phyloP scores from a whole-genome alignment of 2,113 vertebrate genomes.

The Cynocephalus volans region DNA sequence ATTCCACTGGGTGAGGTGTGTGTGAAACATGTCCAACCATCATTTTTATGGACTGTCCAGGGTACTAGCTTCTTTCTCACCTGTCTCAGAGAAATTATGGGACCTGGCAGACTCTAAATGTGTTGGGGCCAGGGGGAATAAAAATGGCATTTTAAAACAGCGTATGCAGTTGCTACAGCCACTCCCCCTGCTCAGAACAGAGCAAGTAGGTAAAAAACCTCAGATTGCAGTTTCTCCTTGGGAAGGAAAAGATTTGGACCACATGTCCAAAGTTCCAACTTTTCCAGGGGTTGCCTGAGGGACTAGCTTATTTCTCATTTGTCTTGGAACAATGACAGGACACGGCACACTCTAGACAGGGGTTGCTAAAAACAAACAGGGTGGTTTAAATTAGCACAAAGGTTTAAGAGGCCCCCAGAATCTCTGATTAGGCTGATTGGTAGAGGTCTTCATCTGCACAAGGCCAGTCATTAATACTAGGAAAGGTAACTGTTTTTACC shows the following conservation, averaged over 20 bases:
- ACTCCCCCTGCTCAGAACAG: not conserved
- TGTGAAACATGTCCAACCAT: fast-evolving
- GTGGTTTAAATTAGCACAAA: not conserved
- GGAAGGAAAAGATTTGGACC: not conserved
- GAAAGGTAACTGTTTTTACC: not conserved
- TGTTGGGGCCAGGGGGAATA: not conserved
- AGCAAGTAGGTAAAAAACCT: not conserved
- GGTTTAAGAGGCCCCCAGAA: not conserved
- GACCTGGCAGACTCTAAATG: not conserved
- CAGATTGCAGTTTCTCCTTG: not conserved
- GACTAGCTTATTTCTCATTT: not conserved
- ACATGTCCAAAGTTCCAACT: not conserved
- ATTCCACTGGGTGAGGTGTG: no score
- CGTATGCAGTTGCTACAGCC: no score
- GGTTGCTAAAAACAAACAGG: not conserved
- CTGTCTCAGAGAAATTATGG: not conserved
- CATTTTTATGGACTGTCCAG: not conserved
- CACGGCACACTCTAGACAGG: not conserved
- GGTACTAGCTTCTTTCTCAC: not conserved
- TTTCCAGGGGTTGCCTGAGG: not conserved
- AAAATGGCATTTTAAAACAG: not conserved
- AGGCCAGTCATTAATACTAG: not conserved
- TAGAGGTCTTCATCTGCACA: not conserved
- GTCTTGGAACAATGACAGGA: not conserved
- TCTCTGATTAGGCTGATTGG: not conserved